Base-by-base conservation (phyloP, 2,888 invertebrate species). In the Stramonita haemastoma region DNA sequence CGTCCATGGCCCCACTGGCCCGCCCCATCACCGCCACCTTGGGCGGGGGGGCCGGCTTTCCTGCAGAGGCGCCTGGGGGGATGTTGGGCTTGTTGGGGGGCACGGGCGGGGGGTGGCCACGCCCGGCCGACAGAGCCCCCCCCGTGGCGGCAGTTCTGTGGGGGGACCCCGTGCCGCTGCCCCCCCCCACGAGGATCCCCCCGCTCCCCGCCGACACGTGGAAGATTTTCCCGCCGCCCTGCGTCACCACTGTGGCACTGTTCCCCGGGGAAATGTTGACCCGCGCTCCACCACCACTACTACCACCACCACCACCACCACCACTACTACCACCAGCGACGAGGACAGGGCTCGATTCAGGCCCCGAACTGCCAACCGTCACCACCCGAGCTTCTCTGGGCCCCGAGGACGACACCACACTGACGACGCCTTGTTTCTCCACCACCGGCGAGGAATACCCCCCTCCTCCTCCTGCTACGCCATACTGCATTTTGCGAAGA, bases 21-120 rank as follows among this genome's bases (percentile, higher is more conserved):
- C 92, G 91, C 29, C 94, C 90, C 86, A 93, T 91, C 36, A 93
- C 92, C 66, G 93, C 93, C 32, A 93, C 92, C 90, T 94, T 95
- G n/a, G 94, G 93, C 46, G 94, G 93, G 26, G 93, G 93, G 17
- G 92, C 91, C 5, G 94, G 93, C 90, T 94, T 94, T 79, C 91
- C 90, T 66, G 90, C 89, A 15, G 70, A 81, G 0, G 89, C 46
- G 56, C 83, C 89, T 36, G 92, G 89, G 32, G 92, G 91, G 46
- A 93, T 92, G 87, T 93, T 91, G 79, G 96, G 96, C 92, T 95
- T 95, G 92, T 95, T 95, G 8, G 96, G 95, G 57, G 96, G 96
- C 73, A 95, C 92, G 11, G 95, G 95, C 17, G 96, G 96, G 0
- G 95, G 96, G 93, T 93, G 4, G 36, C 95, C 95, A 32, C 95